phyloP scores from a whole-genome alignment of 1,140 invertebrate genomes.

The Diprion similis region DNA sequence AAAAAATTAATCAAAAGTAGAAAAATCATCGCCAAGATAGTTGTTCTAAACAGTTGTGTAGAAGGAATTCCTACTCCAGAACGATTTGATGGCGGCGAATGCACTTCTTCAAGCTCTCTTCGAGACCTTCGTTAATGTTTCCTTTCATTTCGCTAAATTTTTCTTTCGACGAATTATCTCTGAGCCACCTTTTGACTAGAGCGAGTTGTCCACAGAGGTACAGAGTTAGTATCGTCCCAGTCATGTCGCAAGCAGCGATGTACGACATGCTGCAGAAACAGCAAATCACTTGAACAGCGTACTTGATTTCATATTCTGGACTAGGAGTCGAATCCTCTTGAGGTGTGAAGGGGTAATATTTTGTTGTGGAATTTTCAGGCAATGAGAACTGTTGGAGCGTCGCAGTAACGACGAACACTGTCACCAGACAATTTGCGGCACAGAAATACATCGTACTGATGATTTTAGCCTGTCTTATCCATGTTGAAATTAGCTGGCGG shows the following conservation, averaged over 20 bases:
- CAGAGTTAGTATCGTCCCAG: not conserved
- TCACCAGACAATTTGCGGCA: not conserved
- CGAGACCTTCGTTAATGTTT: not conserved
- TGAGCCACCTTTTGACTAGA: not conserved
- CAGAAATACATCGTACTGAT: not conserved
- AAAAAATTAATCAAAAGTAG: not conserved
- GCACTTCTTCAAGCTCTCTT: not conserved
- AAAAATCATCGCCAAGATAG: too few relatives aligned
- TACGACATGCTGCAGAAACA: not conserved
- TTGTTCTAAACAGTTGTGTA: not conserved
- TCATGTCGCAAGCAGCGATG: not conserved
- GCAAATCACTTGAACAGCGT: not conserved
- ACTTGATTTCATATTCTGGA: not conserved
- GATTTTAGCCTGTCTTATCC: not conserved
- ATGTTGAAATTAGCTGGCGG: not conserved
- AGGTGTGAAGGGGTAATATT: not conserved
- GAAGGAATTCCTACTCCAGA: not conserved
- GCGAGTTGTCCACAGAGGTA: not conserved
- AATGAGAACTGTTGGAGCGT: not conserved
- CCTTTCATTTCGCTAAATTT: not conserved
- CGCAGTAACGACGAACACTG: not conserved
- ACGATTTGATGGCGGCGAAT: not conserved
- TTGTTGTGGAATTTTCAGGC: not conserved
- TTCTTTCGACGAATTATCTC: not conserved
- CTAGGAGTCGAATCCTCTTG: not conserved